These are phyloP conservation scores for Sminthurides aquaticus DNA, from an alignment of 2,888 invertebrate genomes.

Conservation along the genomic window DNA sequence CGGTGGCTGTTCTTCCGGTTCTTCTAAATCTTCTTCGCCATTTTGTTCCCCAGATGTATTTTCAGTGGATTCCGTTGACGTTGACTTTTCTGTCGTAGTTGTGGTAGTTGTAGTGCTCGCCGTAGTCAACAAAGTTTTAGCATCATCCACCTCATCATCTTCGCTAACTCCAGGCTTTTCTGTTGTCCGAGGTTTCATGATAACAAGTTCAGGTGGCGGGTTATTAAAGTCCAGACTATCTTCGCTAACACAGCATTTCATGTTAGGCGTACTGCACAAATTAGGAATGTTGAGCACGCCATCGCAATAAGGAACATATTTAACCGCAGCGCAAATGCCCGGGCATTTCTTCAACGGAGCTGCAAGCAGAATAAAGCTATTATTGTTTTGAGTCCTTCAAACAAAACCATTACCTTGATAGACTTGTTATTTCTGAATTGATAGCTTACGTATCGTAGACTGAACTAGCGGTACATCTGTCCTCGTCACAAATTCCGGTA, in stretches of 20 bases:
- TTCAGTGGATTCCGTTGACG: constrained; percentile 34
- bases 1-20: constrained; percentile 13
- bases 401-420: not conserved
- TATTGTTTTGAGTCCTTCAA: too few relatives aligned
- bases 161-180: constrained; percentile 13
- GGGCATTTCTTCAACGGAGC: constrained; percentile 52
- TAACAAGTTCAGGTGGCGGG: constrained; percentile 33
- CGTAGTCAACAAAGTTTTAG: constrained; percentile 7
- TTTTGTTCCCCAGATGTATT: not conserved
- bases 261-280: constrained; percentile 62
- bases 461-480: constrained; percentile 19
- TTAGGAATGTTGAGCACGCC: constrained; percentile 66
- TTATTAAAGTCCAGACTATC: constrained; percentile 29
- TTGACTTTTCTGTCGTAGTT: constrained; percentile 35
- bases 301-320: constrained; percentile 77
- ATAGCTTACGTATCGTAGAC: constrained; percentile 2
- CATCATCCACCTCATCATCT: constrained; percentile 26
- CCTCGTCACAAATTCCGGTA: constrained; percentile 20
- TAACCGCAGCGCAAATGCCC: constrained; percentile 74
- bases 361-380: not conserved
- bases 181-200: constrained; percentile 30
- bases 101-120: constrained; percentile 7
- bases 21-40: constrained; percentile 12
- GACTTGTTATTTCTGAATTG: not conserved
- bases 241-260: constrained; percentile 65